Evolutionary conservation across 2,113 vertebrate genomes (phyloP).

Genomic region (Fregetta grallaria): DNA sequence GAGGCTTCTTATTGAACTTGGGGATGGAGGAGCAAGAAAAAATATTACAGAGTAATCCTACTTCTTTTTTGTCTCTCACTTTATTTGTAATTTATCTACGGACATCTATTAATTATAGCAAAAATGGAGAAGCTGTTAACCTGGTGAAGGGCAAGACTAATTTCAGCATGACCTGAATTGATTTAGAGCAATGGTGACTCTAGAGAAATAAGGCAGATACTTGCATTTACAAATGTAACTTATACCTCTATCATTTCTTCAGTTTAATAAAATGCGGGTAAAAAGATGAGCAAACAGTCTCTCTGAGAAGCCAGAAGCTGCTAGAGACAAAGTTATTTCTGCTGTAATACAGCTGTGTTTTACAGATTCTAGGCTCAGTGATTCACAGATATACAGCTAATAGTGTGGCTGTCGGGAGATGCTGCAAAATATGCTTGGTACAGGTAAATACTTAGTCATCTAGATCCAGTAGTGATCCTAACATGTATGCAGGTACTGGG

Average conservation of each 20-base stretch:
- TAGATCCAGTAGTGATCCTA: not conserved
- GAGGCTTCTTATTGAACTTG: not conserved
- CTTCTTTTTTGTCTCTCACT: constrained; percentile 28
- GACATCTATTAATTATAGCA: constrained; percentile 41
- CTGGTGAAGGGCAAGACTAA: constrained; percentile 58
- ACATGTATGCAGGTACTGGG: not conserved
- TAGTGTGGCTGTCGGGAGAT: not conserved
- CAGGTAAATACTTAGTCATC: not conserved
- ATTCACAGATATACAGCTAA: not conserved
- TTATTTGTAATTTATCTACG: constrained; percentile 32
- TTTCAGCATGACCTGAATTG: constrained; percentile 58
- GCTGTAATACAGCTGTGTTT: not conserved
- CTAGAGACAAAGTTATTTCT: not conserved
- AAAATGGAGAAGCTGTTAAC: constrained; percentile 20
- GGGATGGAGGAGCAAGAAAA: not conserved
- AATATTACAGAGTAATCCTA: not conserved
- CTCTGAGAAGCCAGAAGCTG: not conserved
- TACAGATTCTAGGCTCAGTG: not conserved
- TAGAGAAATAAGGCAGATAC: constrained; percentile 47
- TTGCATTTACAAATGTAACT: constrained; percentile 17
- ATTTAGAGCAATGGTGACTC: constrained; percentile 46
- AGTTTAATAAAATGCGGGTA: not conserved
- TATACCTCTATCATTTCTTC: not conserved
- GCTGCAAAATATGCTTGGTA: not conserved
- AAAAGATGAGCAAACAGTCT: not conserved